phyloP scores from a whole-genome alignment of 2,888 invertebrate species.

The Spicauda simplicius region DNA sequence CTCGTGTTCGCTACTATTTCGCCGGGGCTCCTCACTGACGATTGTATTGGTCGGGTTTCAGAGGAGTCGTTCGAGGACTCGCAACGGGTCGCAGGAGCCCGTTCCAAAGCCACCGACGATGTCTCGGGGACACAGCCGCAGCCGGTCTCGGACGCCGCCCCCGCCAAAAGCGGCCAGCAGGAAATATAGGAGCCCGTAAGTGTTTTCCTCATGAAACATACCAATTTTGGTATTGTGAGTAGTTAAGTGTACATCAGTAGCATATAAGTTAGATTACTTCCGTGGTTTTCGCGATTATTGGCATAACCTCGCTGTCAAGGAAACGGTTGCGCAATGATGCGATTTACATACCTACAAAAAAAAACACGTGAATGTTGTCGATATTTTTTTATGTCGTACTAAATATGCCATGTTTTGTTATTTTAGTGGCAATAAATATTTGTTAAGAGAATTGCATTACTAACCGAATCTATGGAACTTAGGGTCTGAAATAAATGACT shows the following conservation, averaged over 20 bases:
- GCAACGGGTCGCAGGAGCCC: constrained; percentile 80
- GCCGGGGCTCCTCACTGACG: constrained; percentile 37
- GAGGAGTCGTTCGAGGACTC: constrained; percentile 81
- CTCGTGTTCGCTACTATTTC: constrained; percentile 60
- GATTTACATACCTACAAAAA: constrained; percentile 18
- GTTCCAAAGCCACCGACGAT: constrained; percentile 69
- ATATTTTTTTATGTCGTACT: not conserved
- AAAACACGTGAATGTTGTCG: constrained; percentile 15
- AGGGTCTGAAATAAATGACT: too few relatives aligned
- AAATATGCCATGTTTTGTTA: not conserved
- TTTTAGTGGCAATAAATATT: not conserved
- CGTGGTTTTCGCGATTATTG: constrained; percentile 41
- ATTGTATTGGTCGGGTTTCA: constrained; percentile 59
- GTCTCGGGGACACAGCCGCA: constrained; percentile 78
- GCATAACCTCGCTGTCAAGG: constrained; percentile 76
- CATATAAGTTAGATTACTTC: constrained; percentile 21
- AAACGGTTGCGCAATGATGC: constrained; percentile 62
- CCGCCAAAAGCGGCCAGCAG: constrained; percentile 77
- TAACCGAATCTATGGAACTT: too few relatives aligned
- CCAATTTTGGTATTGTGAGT: not conserved
- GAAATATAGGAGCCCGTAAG: constrained; percentile 82
- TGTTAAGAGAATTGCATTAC: too few relatives aligned
- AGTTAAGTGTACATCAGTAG: constrained; percentile 3
- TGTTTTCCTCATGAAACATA: constrained; percentile 41
- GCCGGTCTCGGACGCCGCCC: constrained; percentile 82